phyloP scores from a whole-genome alignment of 1,140 invertebrate genomes.

The Megalopta genalis region DNA sequence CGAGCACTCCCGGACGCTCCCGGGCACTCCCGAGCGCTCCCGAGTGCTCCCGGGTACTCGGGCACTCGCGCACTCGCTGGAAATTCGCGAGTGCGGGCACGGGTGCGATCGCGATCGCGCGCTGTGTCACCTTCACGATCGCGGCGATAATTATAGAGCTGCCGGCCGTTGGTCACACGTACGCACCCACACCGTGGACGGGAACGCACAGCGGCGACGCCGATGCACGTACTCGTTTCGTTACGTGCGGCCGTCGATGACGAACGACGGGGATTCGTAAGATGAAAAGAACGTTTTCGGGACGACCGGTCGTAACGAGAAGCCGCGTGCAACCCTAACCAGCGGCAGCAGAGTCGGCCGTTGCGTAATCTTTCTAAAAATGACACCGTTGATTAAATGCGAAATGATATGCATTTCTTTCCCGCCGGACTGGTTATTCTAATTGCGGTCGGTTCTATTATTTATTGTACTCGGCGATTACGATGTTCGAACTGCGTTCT shows the following conservation, averaged over 20 bases:
- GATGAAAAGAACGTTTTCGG: too few relatives aligned
- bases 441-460: neutral
- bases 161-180: neutral
- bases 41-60: too few relatives aligned
- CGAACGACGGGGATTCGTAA: too few relatives aligned
- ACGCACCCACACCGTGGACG: neutral
- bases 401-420: neutral
- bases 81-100: neutral
- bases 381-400: neutral
- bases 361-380: neutral
- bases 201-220: too few relatives aligned
- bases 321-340: too few relatives aligned
- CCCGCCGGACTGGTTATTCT: neutral
- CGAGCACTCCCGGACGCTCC: too few relatives aligned
- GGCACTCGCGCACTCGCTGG: neutral
- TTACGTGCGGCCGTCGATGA: too few relatives aligned
- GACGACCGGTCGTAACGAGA: too few relatives aligned
- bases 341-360: neutral
- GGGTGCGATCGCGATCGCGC: neutral
- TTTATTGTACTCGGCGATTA: neutral
- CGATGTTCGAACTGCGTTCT: neutral
- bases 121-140: constrained; percentile 33
- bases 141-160: constrained; percentile 30
- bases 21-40: too few relatives aligned
- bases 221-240: too few relatives aligned